Evolutionary conservation across 1,140 invertebrate genomes (phyloP).

Genomic region (Rhyzopertha dominica): DNA sequence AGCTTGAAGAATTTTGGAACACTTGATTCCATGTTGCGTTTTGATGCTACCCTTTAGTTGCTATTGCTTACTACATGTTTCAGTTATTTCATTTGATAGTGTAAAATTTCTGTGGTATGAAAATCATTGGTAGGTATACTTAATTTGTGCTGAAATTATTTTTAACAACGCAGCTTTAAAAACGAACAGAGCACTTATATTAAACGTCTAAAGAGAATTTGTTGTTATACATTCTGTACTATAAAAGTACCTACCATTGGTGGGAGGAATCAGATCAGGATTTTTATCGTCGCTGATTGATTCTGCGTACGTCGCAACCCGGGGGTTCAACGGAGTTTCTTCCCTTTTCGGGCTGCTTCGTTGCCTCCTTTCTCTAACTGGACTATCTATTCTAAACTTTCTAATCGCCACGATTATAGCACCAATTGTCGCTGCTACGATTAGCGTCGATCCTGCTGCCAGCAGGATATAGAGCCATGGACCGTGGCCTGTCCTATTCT

Average conservation of each 20-base stretch:
- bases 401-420: constrained; percentile 38
- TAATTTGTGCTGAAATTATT: too few relatives aligned
- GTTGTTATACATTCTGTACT: too few relatives aligned
- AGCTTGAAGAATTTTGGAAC: too few relatives aligned
- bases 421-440: constrained; percentile 38
- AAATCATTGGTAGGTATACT: too few relatives aligned
- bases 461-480: constrained; percentile 43
- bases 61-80: too few relatives aligned
- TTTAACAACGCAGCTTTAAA: too few relatives aligned
- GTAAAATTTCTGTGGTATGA: too few relatives aligned
- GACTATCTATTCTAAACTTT: constrained; percentile 41
- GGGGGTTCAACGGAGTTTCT: constrained; percentile 33
- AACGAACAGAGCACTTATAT: too few relatives aligned
- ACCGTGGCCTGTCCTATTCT: constrained; percentile 27
- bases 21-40: too few relatives aligned
- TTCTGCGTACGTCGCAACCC: constrained; percentile 34
- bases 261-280: constrained; percentile 43
- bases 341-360: constrained; percentile 37
- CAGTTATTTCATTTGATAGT: too few relatives aligned
- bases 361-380: constrained; percentile 33
- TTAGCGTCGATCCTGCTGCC: constrained; percentile 41
- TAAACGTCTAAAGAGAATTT: too few relatives aligned
- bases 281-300: constrained; percentile 41
- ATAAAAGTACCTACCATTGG: constrained; percentile 39
- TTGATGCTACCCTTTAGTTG: too few relatives aligned